A percentile compares a stretch with the other conserved stretches of the same genome.
Evolutionary conservation across 2,888 invertebrate genomes (phyloP).

Genomic region (Plebejus argus): DNA sequence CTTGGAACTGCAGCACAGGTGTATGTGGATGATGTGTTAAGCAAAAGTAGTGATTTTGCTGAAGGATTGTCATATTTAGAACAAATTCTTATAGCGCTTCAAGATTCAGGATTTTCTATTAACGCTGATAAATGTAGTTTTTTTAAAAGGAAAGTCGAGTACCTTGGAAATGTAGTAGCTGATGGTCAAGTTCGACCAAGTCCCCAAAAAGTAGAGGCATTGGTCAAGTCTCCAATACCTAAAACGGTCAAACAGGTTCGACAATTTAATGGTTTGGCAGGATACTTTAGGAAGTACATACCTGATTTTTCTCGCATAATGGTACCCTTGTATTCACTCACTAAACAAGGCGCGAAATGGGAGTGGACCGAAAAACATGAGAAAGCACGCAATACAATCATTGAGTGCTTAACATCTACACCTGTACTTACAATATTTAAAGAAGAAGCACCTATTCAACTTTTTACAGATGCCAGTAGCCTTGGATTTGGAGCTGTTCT

Average conservation of each 20-base stretch:
- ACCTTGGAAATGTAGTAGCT: constrained; percentile 44
- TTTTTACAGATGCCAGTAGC: constrained; percentile 46
- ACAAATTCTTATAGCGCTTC: constrained; percentile 42
- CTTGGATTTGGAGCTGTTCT: constrained; percentile 43
- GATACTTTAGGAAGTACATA: constrained; percentile 40
- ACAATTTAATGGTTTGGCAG: constrained; percentile 43
- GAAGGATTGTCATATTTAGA: constrained; percentile 42
- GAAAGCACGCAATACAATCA: constrained; percentile 38
- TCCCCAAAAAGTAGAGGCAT: constrained; percentile 46
- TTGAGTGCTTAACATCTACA: constrained; percentile 37
- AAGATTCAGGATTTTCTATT: constrained; percentile 46
- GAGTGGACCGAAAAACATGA: constrained; percentile 43
- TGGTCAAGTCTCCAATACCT: constrained; percentile 45
- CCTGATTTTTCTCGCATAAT: constrained; percentile 37
- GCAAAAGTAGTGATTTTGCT: constrained; percentile 40
- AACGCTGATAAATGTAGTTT: constrained; percentile 45
- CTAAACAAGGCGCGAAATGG: constrained; percentile 34
- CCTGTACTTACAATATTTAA: constrained; percentile 40
- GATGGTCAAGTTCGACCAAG: constrained; percentile 46
- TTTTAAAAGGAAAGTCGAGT: constrained; percentile 45
- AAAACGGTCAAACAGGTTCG: constrained; percentile 43
- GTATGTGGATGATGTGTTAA: constrained; percentile 48
- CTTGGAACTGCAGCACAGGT: constrained; percentile 41
- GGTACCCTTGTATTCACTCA: constrained; percentile 39
- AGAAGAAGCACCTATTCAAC: constrained; percentile 37